These are phyloP conservation scores for Drosophila longiperda DNA, from an alignment of 2,888 invertebrate species.

Conservation along the genomic window DNA sequence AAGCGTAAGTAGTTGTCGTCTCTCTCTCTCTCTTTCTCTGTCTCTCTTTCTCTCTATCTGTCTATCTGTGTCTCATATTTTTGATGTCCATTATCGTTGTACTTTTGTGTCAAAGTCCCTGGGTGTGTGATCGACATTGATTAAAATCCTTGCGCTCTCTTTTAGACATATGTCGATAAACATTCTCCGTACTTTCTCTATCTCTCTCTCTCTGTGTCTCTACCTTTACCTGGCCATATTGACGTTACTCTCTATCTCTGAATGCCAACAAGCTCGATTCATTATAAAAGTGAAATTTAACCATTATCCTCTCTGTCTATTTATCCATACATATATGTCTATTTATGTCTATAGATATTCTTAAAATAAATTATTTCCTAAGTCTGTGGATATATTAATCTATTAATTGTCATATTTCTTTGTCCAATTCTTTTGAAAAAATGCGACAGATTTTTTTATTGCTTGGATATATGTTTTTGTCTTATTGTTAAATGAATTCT, in stretches of 20 bases:
- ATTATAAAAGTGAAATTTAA: background rate
- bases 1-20: constrained; percentile 80
- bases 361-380: background rate
- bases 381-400: background rate
- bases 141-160: constrained; percentile 16
- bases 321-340: background rate
- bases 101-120: constrained; percentile 33
- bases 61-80: constrained; percentile 9
- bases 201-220: constrained; percentile 15
- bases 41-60: constrained; percentile 23
- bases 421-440: constrained; percentile 2
- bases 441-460: too few relatives aligned
- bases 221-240: constrained; percentile 18
- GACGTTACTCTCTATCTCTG: constrained; percentile 9
- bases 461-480: background rate
- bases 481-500: background rate
- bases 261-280: constrained; percentile 5
- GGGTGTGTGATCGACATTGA: constrained; percentile 13
- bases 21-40: constrained; percentile 26
- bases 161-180: constrained; percentile 22
- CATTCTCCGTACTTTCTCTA: background rate
- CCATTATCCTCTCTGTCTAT: constrained; percentile 12
- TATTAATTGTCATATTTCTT: background rate
- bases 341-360: constrained; percentile 6
- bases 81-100: constrained; percentile 57